Conservation (phyloP, 2,113 vertebrate species). For the Orcinus orca region DNA sequence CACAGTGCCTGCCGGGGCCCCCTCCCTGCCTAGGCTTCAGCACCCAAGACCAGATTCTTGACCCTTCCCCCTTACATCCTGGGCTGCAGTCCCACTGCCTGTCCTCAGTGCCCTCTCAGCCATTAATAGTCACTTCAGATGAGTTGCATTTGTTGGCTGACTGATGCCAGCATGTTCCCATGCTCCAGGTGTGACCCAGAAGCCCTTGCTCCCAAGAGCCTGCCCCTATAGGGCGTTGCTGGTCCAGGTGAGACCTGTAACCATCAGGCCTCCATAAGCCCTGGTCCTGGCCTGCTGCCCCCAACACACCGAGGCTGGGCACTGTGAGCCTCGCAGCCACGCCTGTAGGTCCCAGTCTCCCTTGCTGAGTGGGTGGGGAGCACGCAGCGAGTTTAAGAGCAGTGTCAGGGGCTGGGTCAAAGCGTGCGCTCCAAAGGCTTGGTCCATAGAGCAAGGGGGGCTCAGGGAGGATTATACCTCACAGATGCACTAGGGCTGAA, state of each 20-base stretch:
- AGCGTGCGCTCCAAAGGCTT: neutral
- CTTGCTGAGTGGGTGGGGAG: neutral
- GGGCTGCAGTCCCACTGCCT: neutral
- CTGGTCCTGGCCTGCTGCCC: neutral
- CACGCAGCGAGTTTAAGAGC: neutral
- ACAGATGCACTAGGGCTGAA: too few species aligned
- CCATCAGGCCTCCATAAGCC: neutral
- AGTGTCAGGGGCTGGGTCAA: neutral
- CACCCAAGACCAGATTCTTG: neutral
- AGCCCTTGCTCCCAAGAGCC: neutral
- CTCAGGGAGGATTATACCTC: neutral
- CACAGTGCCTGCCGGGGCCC: too few species aligned
- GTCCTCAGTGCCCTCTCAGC: neutral
- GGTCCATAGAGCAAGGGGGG: neutral
- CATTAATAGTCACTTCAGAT: neutral
- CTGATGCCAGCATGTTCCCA: neutral
- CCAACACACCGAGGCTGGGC: accelerated
- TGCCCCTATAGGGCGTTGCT: accelerated
- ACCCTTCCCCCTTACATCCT: neutral
- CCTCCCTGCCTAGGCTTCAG: neutral
- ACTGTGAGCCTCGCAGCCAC: neutral
- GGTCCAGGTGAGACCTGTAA: neutral
- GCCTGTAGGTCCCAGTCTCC: neutral
- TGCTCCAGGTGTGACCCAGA: neutral
- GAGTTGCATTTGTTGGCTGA: neutral